phyloP scores from a whole-genome alignment of 2,113 vertebrate species.

The Myiagra hebetior region DNA sequence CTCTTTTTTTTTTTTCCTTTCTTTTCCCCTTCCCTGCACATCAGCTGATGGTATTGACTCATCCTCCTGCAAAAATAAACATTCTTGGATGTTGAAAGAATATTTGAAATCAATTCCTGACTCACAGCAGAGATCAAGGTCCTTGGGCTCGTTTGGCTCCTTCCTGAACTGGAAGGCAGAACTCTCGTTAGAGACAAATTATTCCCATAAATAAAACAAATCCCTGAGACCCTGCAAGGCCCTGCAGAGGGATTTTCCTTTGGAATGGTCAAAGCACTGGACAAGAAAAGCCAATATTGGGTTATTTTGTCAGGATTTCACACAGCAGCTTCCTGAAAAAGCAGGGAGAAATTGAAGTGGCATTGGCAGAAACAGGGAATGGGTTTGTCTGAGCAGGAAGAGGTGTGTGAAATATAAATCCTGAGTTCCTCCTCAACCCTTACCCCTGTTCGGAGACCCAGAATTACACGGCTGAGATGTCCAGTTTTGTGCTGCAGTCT shows the following conservation, averaged over 20 bases:
- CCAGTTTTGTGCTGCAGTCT: neutral
- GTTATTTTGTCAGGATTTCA: neutral
- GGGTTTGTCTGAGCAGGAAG: neutral
- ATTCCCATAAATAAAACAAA: neutral
- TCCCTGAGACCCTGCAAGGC: neutral
- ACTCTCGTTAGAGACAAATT: neutral
- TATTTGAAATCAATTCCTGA: slow-evolving; percentile 31
- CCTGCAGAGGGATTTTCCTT: neutral
- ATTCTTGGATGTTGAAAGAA: neutral
- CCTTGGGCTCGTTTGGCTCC: neutral
- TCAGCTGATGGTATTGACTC: neutral
- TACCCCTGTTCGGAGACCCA: neutral
- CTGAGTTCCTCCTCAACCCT: neutral
- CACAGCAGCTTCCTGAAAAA: neutral
- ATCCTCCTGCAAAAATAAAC: neutral
- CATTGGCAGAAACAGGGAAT: neutral
- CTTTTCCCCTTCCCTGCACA: neutral
- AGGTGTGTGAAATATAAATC: fast-evolving
- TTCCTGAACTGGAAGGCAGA: neutral
- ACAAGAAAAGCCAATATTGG: neutral
- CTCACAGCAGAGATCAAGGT: neutral
- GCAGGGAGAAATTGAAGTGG: neutral
- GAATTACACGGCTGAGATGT: neutral
- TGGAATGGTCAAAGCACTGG: neutral
- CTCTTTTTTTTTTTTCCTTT: neutral